Evolutionary conservation across 2,113 vertebrate genomes (phyloP), one percentile per base, ranked within the genome.

Genomic region (Heterocephalus glaber): DNA sequence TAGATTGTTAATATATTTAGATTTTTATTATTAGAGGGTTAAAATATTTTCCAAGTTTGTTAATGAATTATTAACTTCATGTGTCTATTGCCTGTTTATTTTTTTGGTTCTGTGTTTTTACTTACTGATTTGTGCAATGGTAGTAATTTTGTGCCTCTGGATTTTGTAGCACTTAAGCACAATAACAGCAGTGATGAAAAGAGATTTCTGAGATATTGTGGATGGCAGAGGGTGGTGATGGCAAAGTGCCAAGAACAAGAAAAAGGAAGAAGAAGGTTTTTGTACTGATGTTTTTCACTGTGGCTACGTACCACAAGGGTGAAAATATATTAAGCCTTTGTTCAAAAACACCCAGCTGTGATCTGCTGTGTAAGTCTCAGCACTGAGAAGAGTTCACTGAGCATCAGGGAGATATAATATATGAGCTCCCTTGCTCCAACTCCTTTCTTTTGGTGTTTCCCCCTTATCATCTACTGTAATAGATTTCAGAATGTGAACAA

Each of bases 261-360:
- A 54, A 72, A 72, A 35, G 52, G 94, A 94, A 92, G 88, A 84
- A 58, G 65, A 61, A 7, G 0, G 89, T 98, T 98, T 97, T 95
- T 97, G 96, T 94, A 88, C 61, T 88, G 38, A 74, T 77, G 3
- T 86, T 4, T 97, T 96, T 97, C 97, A 97, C 86, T 77, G 97
- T 98, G 97, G 1, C 0, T 1, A 16, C 1, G 0, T 26, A 77
- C 70, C 97, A 98, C 94, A 5, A 76, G 93, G n/a, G 49, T 52
- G 70, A 35, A 96, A 81, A 17, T 49, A 1, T 30, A 77, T 24
- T 89, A 66, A 94, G 44, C 22, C 63, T 91, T 70, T 52, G 49
- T 95, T 93, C 93, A 97, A 87, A 97, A 97, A 97, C 90, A 38
- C 58, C 58, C 26, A 35, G 22, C 86, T 74, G 30, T 60, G 84